Conservation (phyloP, 2,113 vertebrate genomes). For the Zosterops lateralis region DNA sequence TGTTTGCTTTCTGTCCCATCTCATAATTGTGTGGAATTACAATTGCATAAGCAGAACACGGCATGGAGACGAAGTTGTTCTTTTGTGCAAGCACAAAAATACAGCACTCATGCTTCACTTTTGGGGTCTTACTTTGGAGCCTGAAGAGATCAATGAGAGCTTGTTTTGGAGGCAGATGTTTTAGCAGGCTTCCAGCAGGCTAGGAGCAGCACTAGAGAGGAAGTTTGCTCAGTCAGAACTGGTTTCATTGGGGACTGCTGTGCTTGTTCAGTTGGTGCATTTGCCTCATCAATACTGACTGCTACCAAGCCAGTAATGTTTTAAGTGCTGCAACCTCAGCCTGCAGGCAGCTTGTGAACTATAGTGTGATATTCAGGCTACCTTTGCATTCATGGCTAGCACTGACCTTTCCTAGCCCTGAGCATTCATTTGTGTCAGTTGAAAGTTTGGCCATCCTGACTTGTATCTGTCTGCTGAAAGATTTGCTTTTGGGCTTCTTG, state of each 20-base stretch:
- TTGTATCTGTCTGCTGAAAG: not conserved
- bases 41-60: not conserved
- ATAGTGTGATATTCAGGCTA: not conserved
- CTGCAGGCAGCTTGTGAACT: not conserved
- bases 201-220: not conserved
- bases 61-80: not conserved
- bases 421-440: not conserved
- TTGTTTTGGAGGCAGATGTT: not conserved
- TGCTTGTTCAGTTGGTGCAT: not conserved
- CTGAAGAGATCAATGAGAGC: not conserved
- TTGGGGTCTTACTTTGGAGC: not conserved
- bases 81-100: not conserved
- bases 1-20: not conserved
- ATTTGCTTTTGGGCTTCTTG: not conserved
- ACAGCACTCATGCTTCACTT: fast-evolving
- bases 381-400: not conserved
- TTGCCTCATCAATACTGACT: not conserved
- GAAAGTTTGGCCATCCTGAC: not conserved
- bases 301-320: not conserved
- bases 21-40: not conserved
- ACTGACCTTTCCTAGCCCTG: not conserved
- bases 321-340: not conserved
- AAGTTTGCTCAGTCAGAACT: not conserved
- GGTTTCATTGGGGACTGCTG: not conserved
- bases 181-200: not conserved